Conservation (phyloP, 2,113 vertebrate genomes). For the Raja brachyura region DNA sequence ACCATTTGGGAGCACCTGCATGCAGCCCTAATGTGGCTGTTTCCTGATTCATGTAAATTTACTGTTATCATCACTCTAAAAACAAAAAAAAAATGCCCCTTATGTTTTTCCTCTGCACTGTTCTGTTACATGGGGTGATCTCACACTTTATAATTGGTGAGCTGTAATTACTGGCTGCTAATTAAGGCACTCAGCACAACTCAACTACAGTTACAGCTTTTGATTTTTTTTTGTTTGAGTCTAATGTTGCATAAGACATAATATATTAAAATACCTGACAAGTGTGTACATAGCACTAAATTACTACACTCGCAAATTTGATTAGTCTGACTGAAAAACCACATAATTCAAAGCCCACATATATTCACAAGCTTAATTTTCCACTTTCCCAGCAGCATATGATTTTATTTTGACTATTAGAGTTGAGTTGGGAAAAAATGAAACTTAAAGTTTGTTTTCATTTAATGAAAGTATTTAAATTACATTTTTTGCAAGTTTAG, state of each 20-base stretch:
- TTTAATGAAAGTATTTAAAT: constrained; percentile 3
- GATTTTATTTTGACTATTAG: not conserved
- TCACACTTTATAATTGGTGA: constrained; percentile 24
- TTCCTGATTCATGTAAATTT: constrained; percentile 27
- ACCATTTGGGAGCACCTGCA: constrained; percentile 31
- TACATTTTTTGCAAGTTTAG: not conserved
- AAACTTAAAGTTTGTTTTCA: not conserved
- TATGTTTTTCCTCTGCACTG: constrained; percentile 17
- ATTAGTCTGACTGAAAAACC: not conserved
- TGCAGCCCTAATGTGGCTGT: not conserved
- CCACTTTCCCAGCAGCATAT: not conserved
- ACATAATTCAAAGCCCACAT: not conserved
- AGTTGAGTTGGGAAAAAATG: not conserved
- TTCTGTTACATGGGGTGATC: constrained; percentile 17
- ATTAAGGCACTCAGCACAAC: constrained; percentile 27
- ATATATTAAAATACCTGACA: not conserved
- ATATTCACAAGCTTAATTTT: not conserved
- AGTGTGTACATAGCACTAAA: not conserved
- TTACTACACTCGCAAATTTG: not conserved
- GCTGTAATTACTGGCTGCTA: constrained; percentile 28
- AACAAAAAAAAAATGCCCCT: constrained; percentile 19
- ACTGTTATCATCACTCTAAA: constrained; percentile 4
- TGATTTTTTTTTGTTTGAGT: not conserved
- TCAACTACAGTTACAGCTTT: constrained; percentile 8
- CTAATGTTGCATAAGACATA: not conserved